phyloP scores from a whole-genome alignment of 2,888 invertebrate species.

The Cosmopolites sordidus region DNA sequence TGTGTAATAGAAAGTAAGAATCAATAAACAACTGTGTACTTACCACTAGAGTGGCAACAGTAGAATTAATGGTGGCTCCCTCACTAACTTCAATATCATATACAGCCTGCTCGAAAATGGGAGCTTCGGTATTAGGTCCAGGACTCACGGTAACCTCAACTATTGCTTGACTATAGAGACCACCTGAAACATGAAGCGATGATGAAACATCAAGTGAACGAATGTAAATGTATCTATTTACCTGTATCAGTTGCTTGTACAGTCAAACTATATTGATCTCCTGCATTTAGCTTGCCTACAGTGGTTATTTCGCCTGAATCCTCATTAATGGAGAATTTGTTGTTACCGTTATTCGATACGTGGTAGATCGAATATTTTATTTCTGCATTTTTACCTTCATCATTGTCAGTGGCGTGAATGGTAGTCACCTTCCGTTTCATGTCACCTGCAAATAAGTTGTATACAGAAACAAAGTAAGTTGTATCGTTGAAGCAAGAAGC shows the following conservation, averaged over 20 bases:
- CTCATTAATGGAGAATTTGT: slow-evolving; percentile 80
- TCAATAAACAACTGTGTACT: too few species aligned
- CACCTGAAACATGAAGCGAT: too few species aligned
- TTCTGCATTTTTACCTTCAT: slow-evolving; percentile 78
- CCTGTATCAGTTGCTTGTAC: slow-evolving; percentile 49
- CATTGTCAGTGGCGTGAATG: slow-evolving; percentile 76
- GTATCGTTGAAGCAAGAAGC: too few species aligned
- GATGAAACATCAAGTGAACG: too few species aligned
- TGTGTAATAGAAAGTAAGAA: too few species aligned
- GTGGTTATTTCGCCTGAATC: slow-evolving; percentile 71
- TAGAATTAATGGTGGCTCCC: slow-evolving; percentile 83
- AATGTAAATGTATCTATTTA: not conserved
- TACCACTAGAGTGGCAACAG: slow-evolving; percentile 73
- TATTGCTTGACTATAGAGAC: slow-evolving; percentile 77
- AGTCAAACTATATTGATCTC: slow-evolving; percentile 85
- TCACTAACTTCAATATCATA: slow-evolving; percentile 87
- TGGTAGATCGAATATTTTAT: slow-evolving; percentile 83
- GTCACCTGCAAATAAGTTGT: slow-evolving; percentile 38
- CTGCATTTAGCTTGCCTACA: slow-evolving; percentile 75
- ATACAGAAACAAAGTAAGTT: too few species aligned
- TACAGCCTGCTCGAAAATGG: slow-evolving; percentile 73
- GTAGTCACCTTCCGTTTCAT: slow-evolving; percentile 40
- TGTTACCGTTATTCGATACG: slow-evolving; percentile 84
- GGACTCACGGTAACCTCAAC: slow-evolving; percentile 81
- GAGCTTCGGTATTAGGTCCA: slow-evolving; percentile 76